Evolutionary conservation across 2,888 invertebrate genomes (phyloP), one percentile per base, ranked within the genome.

Genomic region (Polietes domitor): DNA sequence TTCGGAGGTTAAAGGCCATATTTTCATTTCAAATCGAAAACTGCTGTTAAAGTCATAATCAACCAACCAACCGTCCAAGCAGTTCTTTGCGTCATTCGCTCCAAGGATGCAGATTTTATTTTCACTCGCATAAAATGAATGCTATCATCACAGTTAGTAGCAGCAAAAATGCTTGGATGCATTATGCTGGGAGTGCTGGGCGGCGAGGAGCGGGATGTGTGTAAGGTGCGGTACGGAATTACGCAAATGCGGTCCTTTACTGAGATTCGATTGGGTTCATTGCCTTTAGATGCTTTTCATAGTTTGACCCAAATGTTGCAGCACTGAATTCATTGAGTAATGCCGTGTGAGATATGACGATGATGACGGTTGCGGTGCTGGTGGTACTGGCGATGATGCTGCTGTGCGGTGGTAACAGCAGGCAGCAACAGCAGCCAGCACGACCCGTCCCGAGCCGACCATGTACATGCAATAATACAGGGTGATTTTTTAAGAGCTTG

Each of bases 211-310:
- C 26, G 58, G 37, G 9, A 63, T 63, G 63, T 24, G 6, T 24
- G 55, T 21, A 4, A 24, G 24, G 55, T 55, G 58, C 26, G 58
- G 58, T 58, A 32, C 6, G 68, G 68, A 68, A 41, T 68, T 83
- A 77, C 80, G 83, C 74, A 83, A 83, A 73, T 83, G 73, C 65
- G 73, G 74, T 77, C 74, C 80, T 83, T 58, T 58, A 53, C 41
- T 53, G 21, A 61, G 17, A 10, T 24, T 9, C 41, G 65, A 41
- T 71, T 65, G 68, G 58, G 84, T 81, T 79, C 81, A 84, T 63
- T 78, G 73, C 68, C 78, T 68, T 61, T 61, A 26, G 58, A 50
- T 50, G 58, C 15, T 24, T 24, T 68, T 61, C 24, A 32, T 43
- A 72, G 47, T 70, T 26, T 81, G 81, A 81, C 78, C 78, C 78